Conservation (phyloP, 2,113 vertebrate species). For the Hirundichthys speculiger region DNA sequence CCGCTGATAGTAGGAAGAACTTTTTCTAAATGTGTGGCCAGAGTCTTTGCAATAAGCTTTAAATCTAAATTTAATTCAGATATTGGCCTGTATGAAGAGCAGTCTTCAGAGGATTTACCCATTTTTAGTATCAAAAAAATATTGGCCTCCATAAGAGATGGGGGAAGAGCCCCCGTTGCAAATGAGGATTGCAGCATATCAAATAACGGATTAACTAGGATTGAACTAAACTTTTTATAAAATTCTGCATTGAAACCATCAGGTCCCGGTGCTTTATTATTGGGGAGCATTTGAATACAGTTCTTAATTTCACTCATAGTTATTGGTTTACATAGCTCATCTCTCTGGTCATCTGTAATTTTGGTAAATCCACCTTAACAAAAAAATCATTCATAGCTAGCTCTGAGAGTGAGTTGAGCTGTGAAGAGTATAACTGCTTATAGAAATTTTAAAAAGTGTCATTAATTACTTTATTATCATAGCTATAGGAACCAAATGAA, state of each 20-base stretch:
- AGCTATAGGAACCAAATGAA: not conserved
- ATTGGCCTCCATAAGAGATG: slow-evolving; percentile 6
- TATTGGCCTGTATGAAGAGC: slow-evolving; percentile 12
- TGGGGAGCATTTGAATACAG: not conserved
- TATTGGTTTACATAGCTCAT: not conserved
- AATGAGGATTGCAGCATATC: not conserved
- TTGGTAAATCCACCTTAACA: not conserved
- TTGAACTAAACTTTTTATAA: not conserved
- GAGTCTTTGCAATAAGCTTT: not conserved
- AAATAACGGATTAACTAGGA: not conserved
- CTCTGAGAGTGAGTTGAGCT: not conserved
- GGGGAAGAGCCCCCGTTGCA: not conserved
- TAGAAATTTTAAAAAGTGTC: not conserved
- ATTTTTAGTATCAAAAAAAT: not conserved
- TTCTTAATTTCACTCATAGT: slow-evolving; percentile 5
- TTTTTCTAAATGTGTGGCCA: not conserved
- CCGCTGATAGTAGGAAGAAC: not conserved
- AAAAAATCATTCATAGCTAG: not conserved
- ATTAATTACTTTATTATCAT: not conserved
- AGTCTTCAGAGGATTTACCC: not conserved
- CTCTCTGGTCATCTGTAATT: not conserved
- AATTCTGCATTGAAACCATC: slow-evolving; percentile 3
- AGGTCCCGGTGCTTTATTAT: slow-evolving; percentile 1
- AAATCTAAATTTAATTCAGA: slow-evolving; percentile 3
- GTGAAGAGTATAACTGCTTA: not conserved